phyloP scores from a whole-genome alignment of 2,113 vertebrate species.

The Microcebus tavaratra region DNA sequence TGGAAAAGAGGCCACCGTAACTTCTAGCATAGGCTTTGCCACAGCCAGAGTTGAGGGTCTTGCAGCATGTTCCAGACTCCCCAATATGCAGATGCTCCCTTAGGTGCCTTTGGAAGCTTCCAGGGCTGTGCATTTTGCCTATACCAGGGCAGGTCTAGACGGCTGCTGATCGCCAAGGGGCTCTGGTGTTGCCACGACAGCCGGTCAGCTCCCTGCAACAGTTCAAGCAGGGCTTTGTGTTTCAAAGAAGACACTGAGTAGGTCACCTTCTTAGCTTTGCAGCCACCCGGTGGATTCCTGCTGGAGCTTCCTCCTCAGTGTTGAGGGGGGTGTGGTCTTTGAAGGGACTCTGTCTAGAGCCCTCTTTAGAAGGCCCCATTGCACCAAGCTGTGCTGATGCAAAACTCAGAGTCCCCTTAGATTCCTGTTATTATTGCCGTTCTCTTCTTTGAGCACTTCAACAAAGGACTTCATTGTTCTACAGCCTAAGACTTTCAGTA shows the following conservation, averaged over 20 bases:
- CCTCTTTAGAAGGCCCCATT: background rate
- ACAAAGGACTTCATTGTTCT: background rate
- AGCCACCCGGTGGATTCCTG: background rate
- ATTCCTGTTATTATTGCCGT: background rate
- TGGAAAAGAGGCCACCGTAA: background rate
- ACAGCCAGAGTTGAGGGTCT: background rate
- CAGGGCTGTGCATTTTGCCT: background rate
- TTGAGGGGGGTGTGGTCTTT: background rate
- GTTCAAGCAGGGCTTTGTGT: background rate
- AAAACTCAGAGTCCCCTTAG: background rate
- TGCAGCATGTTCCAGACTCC: accelerated
- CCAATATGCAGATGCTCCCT: accelerated
- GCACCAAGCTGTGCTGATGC: background rate
- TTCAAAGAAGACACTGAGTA: background rate
- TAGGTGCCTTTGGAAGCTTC: background rate
- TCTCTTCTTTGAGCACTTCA: background rate
- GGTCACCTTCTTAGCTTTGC: background rate
- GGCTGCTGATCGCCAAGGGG: background rate
- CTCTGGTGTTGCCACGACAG: accelerated
- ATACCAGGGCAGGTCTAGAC: background rate
- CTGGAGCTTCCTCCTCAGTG: background rate
- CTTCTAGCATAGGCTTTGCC: background rate
- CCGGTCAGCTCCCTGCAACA: background rate
- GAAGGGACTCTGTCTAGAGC: background rate
- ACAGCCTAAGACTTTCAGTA: background rate